phyloP scores from a whole-genome alignment of 2,888 invertebrate species.

The Lissonota sp. region DNA sequence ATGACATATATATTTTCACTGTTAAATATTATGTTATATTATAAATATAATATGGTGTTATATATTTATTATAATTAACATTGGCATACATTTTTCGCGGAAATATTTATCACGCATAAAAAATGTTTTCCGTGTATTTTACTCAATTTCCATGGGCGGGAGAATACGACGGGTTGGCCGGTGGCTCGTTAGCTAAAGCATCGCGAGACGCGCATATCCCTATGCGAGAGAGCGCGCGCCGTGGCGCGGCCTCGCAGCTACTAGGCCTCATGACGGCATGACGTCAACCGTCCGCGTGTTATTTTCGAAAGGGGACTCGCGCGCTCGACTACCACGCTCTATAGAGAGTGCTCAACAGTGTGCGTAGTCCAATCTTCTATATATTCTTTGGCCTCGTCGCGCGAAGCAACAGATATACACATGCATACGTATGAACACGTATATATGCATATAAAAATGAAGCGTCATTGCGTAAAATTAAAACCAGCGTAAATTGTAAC shows the following conservation, averaged over 20 bases:
- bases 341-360: not conserved
- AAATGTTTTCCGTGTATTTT: too few relatives aligned
- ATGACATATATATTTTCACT: too few relatives aligned
- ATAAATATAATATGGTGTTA: too few relatives aligned
- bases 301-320: constrained; percentile 82
- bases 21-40: too few relatives aligned
- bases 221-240: not conserved
- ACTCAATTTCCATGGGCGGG: not conserved
- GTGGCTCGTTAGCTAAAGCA: constrained; percentile 83
- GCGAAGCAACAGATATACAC: constrained; percentile 47
- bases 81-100: too few relatives aligned
- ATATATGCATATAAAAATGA: not conserved
- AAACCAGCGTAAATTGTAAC: too few relatives aligned
- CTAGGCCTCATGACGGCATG: constrained; percentile 79
- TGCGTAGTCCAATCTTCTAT: constrained; percentile 16
- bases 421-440: not conserved
- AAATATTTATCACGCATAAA: too few relatives aligned
- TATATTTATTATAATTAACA: too few relatives aligned
- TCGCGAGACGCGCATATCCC: constrained; percentile 86
- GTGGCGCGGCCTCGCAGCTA: constrained; percentile 84
- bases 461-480: too few relatives aligned
- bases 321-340: constrained; percentile 50
- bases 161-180: constrained; percentile 88
- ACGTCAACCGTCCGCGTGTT: constrained; percentile 83
- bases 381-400: constrained; percentile 47